Base-by-base conservation (phyloP, 2,797 vertebrate species). In the Megaceryle alcyon region DNA sequence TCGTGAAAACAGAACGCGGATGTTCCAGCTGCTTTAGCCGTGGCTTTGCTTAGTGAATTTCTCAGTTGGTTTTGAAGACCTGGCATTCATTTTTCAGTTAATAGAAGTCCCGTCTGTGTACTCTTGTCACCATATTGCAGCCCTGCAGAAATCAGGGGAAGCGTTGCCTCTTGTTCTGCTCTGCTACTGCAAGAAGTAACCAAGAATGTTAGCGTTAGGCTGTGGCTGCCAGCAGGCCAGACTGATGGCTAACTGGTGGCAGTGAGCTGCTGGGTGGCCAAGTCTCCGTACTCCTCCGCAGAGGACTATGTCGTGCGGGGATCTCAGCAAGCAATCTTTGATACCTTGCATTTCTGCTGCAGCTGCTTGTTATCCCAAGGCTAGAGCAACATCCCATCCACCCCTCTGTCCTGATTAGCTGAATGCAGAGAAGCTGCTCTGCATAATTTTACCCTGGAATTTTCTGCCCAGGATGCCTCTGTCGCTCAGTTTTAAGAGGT, bases 1-100 rank as follows among this genome's bases (percentile, higher is more conserved):
- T 51, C 7, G 0, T 1, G 3, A 29, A 61, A 87, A 9, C 8
- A 63, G 39, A 37, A 39, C 0, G 0, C n/a, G 35, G 10, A 16
- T 57, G 19, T 75, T 88, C 19, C 28, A 15, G 33, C 12, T 77
- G 56, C n/a, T 73, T 70, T 77, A 43, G 28, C 48, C 63, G 0
- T 19, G 46, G 26, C 41, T 41, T 59, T 21, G 35, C 29, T 49
- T n/a, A 51, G 35, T 54, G 73, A 0, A 3, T 70, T 73, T 84
- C 28, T 59, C 28, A 3, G 35, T 13, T 70, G n/a, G n/a, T 60
- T 77, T 81, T 5, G 3, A 63, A 80, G 46, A 54, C 33, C 29
- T 60, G 35, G 10, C 16, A 3, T 65, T 80, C 3, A 2, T 73
- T 80, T 44, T 86, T 31, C 54, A 16, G 2, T 21, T 44, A 51